Percentiles rank a stretch among this genome's conserved stretches.
Evolutionary conservation across 2,113 vertebrate genomes (phyloP).

Genomic region (Poeciliopsis turrubarensis): DNA sequence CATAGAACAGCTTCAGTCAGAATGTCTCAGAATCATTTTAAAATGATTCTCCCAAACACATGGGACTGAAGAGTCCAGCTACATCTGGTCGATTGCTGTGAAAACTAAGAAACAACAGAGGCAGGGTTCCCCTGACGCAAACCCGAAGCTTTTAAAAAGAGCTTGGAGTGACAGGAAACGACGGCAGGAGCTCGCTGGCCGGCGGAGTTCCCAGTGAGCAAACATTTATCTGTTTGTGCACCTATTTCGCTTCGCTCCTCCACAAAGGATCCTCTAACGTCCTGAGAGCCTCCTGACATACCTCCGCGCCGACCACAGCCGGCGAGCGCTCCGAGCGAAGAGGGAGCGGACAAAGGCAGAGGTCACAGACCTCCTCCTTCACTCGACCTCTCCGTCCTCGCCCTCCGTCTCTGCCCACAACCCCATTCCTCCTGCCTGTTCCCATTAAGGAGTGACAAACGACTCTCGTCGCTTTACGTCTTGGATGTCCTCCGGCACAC

Average conservation of each 20-base stretch:
- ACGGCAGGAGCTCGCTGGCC: constrained; percentile 38
- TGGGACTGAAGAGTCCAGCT: too few species aligned
- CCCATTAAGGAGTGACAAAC: constrained; percentile 50
- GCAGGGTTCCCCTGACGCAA: not conserved
- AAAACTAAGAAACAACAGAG: not conserved
- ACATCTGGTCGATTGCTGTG: not conserved
- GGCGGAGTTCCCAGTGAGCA: constrained; percentile 62
- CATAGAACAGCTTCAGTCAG: not conserved
- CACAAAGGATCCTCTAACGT: constrained; percentile 58
- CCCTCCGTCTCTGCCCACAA: constrained; percentile 36
- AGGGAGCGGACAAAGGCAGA: constrained; percentile 20
- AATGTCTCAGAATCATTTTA: too few species aligned
- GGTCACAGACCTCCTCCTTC: constrained; percentile 35
- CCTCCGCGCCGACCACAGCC: constrained; percentile 18
- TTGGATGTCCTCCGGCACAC: constrained; percentile 50
- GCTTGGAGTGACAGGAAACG: constrained; percentile 9
- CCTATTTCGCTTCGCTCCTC: constrained; percentile 43
- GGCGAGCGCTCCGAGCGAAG: not conserved
- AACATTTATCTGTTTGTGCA: constrained; percentile 73
- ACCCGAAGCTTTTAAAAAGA: constrained; percentile 14
- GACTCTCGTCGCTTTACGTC: constrained; percentile 17
- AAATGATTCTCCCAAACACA: not conserved
- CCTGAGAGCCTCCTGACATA: constrained; percentile 31
- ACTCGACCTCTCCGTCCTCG: constrained; percentile 20
- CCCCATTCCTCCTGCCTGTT: constrained; percentile 45